Evolutionary conservation across 2,797 vertebrate genomes (phyloP), one percentile per base, ranked within the genome.

Genomic region (Anabas testudineus): DNA sequence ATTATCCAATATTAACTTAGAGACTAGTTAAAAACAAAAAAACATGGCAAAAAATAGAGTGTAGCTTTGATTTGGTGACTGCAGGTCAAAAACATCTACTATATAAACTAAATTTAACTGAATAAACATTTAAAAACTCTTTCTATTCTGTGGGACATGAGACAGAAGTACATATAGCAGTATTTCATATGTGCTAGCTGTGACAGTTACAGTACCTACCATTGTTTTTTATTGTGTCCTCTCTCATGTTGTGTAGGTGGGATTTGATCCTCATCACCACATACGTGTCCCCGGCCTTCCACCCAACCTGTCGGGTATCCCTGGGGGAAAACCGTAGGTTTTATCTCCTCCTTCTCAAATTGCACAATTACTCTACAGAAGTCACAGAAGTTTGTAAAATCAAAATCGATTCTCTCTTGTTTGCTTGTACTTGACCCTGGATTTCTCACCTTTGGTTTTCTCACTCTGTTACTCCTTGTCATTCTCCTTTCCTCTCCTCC

Each of bases 201-300:
- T 21, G 21, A 21, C 21, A 21, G 21, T 21, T 21, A 21, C 21
- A 21, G 21, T 21, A 21, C 21, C 21, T 21, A 21, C 21, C 37
- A 3, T 37, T 52, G 8, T 26, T 39, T 22, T 24, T 55, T 19
- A 67, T 63, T 14, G 28, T 2, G 18, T 10, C 42, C 7, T 8
- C 16, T 56, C 2, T 88, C 12, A 14, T 49, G 28, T 5, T 60
- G 30, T 15, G 60, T 66, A 99, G 97, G 96, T 97, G 26, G 96
- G 97, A 24, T 99, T 99, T 26, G 97, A 99, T 88, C 96, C 97
- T 3, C 97, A 98, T 62, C 96, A 97, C 0, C 94, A 95, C 90
- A 97, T 98, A 93, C 91, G 97, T 80, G 94, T 96, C 36, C 95
- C 97, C 0, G 96, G 96, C 22, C 94, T 98, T 70, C 95, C 97